Evolutionary conservation across 2,797 vertebrate genomes (phyloP).

Genomic region (Selene dorsalis): DNA sequence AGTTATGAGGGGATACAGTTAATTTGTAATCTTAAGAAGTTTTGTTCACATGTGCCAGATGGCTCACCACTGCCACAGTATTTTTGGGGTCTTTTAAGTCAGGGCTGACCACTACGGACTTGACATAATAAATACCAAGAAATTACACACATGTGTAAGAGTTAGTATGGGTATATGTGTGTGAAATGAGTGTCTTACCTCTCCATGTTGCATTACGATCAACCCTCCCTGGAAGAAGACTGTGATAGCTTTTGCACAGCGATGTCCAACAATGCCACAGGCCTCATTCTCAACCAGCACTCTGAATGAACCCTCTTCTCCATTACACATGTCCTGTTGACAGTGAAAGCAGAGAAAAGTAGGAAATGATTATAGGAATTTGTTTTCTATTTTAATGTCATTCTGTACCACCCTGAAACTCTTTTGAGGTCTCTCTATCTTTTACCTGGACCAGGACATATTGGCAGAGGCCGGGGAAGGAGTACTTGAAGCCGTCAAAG

Average conservation of each 20-base stretch:
- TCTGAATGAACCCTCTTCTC: conserved; percentile 88
- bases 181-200: conserved; percentile 76
- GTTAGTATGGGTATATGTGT: neutral
- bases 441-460: conserved; percentile 95
- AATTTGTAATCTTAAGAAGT: neutral
- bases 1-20: neutral
- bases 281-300: conserved; percentile 93
- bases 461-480: conserved; percentile 93
- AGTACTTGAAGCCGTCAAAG: conserved; percentile 93
- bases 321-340: conserved; percentile 90
- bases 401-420: neutral
- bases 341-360: neutral
- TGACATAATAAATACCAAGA: neutral
- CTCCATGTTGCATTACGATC: conserved; percentile 88
- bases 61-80: too few species aligned
- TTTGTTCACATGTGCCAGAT: neutral
- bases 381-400: conserved; percentile 14
- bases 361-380: too few species aligned
- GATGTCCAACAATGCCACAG: conserved; percentile 89
- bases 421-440: conserved; percentile 13
- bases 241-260: conserved; percentile 89
- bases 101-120: neutral
- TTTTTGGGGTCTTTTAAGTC: too few species aligned
- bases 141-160: neutral
- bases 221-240: conserved; percentile 89